Percentiles rank a stretch among this genome's conserved stretches.
Conservation (phyloP, 2,888 invertebrate species). For the Drosophila tanythrix region DNA sequence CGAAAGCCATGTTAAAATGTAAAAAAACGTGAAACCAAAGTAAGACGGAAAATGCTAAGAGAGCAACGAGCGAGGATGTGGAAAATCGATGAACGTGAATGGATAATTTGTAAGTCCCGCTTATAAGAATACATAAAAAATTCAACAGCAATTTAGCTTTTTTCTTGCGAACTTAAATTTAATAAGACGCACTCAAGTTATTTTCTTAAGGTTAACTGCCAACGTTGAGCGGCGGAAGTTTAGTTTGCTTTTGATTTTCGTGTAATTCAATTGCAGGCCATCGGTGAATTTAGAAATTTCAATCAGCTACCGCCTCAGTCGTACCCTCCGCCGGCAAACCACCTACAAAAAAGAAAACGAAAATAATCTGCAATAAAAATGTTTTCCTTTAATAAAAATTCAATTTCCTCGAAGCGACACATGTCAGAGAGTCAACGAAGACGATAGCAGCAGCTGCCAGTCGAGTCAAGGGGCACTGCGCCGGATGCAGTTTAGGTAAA, state of each 20-base stretch:
- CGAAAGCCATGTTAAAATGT: constrained; percentile 50
- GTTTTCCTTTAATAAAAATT: constrained; percentile 83
- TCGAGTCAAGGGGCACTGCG: constrained; percentile 15
- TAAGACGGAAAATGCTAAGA: constrained; percentile 17
- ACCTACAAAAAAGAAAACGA: constrained; percentile 52
- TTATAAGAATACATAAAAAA: background rate
- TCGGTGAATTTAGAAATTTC: constrained; percentile 67
- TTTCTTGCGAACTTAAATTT: constrained; percentile 35
- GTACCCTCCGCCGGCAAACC: background rate
- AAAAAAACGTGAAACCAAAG: constrained; percentile 22
- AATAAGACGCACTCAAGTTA: constrained; percentile 55
- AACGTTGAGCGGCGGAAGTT: constrained; percentile 36
- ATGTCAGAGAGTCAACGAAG: constrained; percentile 63
- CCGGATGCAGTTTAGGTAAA: constrained; percentile 74
- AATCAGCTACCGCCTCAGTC: constrained; percentile 47
- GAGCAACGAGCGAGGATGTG: constrained; percentile 41
- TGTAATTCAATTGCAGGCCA: constrained; percentile 62
- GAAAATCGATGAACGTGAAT: constrained; percentile 48
- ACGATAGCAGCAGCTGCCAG: constrained; percentile 51
- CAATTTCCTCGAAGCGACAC: constrained; percentile 81
- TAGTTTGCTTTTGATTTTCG: constrained; percentile 20
- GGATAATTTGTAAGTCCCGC: background rate
- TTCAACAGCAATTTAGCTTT: background rate
- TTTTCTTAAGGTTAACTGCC: constrained; percentile 23
- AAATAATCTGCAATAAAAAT: constrained; percentile 82